Conservation (phyloP, 23 tunicate species). For the Oikopleura dioica region DNA sequence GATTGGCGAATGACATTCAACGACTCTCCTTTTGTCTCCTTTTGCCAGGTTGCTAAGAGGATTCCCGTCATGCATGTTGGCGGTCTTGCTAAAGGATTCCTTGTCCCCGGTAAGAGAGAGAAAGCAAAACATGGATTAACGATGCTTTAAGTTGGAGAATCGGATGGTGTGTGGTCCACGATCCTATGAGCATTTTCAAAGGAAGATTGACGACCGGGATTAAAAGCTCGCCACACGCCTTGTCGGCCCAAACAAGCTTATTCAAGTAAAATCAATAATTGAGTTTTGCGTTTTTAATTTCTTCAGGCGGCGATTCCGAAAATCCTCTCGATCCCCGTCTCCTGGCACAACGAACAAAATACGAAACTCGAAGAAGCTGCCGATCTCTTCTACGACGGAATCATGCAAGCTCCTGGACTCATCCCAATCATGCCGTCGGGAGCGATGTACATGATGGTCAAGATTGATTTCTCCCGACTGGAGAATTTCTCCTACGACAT, state of each 20-base stretch:
- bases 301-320: conserved; percentile 6
- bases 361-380: conserved; percentile 10
- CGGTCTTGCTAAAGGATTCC: conserved; percentile 4
- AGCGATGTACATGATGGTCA: conserved; percentile 10
- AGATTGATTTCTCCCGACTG: background rate
- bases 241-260: conserved; percentile 2
- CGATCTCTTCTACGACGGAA: conserved; percentile 1
- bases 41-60: background rate
- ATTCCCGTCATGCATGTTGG: conserved; percentile 8
- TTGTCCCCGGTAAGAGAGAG: conserved; percentile 9
- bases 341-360: conserved; percentile 4
- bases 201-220: conserved; percentile 9
- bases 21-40: background rate
- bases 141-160: no score
- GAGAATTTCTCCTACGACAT: background rate
- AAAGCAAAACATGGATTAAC: no score
- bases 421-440: background rate
- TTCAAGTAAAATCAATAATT: no score
- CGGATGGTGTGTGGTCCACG: conserved; percentile 82
- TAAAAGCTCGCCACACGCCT: no score
- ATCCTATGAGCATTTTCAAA: conserved; percentile 40
- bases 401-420: background rate
- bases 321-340: background rate
- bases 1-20: conserved; percentile 32
- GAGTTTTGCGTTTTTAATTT: no score